These are phyloP conservation scores for Eulemur mongoz DNA, from an alignment of 2,797 vertebrate genomes.

Conservation along the genomic window DNA sequence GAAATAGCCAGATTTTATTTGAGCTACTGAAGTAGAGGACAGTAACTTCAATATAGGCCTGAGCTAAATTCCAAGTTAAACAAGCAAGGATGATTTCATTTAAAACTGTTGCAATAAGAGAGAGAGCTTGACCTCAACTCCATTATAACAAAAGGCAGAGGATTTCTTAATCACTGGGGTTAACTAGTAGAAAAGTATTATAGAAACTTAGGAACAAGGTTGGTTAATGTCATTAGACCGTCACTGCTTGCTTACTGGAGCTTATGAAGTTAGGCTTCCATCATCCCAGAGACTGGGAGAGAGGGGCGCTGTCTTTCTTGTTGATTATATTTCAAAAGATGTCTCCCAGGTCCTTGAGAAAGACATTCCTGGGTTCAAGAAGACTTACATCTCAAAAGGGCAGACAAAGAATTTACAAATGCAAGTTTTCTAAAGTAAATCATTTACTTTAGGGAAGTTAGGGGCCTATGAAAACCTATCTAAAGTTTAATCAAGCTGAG, in stretches of 20 bases:
- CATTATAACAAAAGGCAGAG: not conserved
- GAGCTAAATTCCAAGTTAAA: not conserved
- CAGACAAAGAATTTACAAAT: not conserved
- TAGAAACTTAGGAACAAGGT: not conserved
- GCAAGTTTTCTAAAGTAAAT: not conserved
- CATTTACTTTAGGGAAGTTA: not conserved
- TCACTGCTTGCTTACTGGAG: not conserved
- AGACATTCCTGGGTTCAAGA: not conserved
- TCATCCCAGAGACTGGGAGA: not conserved
- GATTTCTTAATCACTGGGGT: not conserved
- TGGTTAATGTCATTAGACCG: not conserved
- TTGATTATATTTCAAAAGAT: not conserved
- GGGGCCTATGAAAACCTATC: not conserved
- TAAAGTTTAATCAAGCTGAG: not conserved
- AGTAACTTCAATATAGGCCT: not conserved
- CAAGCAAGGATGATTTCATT: not conserved
- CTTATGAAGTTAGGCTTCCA: not conserved
- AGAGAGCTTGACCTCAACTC: not conserved
- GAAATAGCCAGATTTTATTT: not conserved
- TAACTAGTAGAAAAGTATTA: not conserved
- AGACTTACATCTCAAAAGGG: not conserved
- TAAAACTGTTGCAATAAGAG: not conserved
- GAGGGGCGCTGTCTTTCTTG: not conserved
- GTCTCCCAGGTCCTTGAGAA: not conserved
- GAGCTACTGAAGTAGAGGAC: not conserved